Conservation (phyloP, 2,888 invertebrate genomes). For the Lepas anatifera region DNA sequence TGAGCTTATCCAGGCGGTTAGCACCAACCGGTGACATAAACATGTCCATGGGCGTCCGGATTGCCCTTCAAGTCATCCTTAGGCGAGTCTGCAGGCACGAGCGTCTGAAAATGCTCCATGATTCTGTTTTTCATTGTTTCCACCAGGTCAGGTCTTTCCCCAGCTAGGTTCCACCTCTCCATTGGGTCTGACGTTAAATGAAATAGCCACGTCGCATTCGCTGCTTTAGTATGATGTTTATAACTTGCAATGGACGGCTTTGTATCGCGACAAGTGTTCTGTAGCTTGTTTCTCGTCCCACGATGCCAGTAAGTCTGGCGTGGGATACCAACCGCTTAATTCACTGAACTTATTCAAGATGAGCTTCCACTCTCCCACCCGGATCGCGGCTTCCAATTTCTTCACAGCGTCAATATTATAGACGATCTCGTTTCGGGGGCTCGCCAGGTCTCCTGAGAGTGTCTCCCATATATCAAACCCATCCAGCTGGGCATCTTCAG, state of each 20-base stretch:
- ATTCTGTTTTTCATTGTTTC: constrained; percentile 13
- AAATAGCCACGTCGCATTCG: constrained; percentile 1
- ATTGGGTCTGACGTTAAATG: constrained; percentile 15
- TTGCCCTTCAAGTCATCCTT: constrained; percentile 5
- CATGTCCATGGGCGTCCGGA: constrained; percentile 15
- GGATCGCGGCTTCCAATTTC: constrained; percentile 11
- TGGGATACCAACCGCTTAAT: neutral
- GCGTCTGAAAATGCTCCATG: constrained; percentile 12
- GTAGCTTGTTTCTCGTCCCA: neutral
- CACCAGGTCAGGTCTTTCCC: neutral
- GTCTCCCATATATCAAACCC: constrained; percentile 64
- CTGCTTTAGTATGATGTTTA: no score
- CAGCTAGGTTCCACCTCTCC: constrained; percentile 18
- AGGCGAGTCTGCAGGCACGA: constrained; percentile 15
- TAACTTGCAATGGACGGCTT: no score
- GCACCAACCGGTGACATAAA: constrained; percentile 23
- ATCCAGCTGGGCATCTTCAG: constrained; percentile 42
- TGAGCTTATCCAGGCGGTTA: no score
- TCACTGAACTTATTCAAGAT: neutral
- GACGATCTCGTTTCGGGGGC: constrained; percentile 18
- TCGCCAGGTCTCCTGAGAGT: constrained; percentile 32
- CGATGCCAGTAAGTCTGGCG: neutral
- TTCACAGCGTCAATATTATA: constrained; percentile 20
- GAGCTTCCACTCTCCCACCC: constrained; percentile 16
- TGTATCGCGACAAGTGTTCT: neutral